phyloP scores from a whole-genome alignment of 2,888 invertebrate genomes.

The Agrochola litura region DNA sequence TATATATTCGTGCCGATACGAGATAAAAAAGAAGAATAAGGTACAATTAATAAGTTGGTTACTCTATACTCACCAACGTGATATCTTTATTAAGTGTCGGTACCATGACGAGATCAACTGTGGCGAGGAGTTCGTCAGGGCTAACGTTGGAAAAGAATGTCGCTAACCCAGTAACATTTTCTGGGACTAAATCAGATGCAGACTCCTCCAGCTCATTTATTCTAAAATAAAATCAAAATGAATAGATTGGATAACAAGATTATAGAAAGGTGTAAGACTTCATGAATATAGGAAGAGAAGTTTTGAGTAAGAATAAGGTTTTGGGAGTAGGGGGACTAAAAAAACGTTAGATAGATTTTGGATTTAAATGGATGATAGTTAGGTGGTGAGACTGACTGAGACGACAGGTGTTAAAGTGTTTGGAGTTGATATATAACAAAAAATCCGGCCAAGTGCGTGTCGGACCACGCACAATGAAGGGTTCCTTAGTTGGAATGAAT shows the following conservation, averaged over 20 bases:
- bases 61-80: conserved; percentile 26
- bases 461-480: no score
- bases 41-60: background rate
- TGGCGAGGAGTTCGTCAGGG: conserved; percentile 42
- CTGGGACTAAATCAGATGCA: conserved; percentile 20
- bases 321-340: no score
- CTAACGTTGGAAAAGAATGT: conserved; percentile 15
- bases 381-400: background rate
- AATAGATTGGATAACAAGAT: no score
- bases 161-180: conserved; percentile 18
- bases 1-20: background rate
- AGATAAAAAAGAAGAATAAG: background rate
- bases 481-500: no score
- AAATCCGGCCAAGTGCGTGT: no score
- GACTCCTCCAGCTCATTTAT: conserved; percentile 29
- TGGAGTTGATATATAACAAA: no score
- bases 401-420: background rate
- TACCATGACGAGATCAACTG: conserved; percentile 33
- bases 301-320: no score
- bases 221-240: conserved; percentile 8
- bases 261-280: background rate
- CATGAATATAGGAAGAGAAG: accelerated
- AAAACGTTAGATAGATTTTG: background rate
- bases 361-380: background rate
- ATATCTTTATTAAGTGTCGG: conserved; percentile 35